Base-by-base conservation (phyloP, 53 echinoderm and acorn worm genomes). In the Astropecten irregularis region DNA sequence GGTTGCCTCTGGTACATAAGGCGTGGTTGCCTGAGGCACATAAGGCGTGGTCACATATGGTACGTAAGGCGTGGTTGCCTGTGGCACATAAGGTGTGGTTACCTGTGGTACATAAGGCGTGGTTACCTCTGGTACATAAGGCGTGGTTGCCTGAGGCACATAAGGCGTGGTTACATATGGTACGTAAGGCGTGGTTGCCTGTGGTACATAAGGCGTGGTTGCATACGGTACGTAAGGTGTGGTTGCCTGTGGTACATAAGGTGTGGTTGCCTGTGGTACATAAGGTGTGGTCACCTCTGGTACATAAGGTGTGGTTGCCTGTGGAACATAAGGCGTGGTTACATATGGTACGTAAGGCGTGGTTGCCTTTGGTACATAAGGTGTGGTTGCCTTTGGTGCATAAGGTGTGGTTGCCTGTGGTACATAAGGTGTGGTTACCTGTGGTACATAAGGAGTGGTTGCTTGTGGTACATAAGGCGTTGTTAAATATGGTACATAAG, bases 281-380 rank as follows among this genome's bases (percentile, higher is more conserved):
- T 58, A 58, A 8, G 58, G 58, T 21, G 58, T 25, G 3, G 58
- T 58, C 27, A 58, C 58, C 27, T 58, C 23, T 58, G 58, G 58
- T 26, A 58, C 23, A 58, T 69, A 69, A 11, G 44, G 69, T 26
- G 69, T 69, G 46, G 69, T 69, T 25, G 44, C 69, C 5, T 23
- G 11, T 28, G 69, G 69, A 9, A 47, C 21, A 69, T 69, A 27
- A 11, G 69, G 69, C 21, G 69, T 69, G 69, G 69, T 69, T 29
- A 69, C 46, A 15, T 9, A 10, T 25, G 69, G 69, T 13, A 48
- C 44, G 44, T 69, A 69, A 6, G 69, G 48, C 10, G 46, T 69
- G 23, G 69, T 69, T 16, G 23, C 69, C 3, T 10, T 29, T 2
- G 48, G 69, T 13, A 46, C 2, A 69, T 69, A 26, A 5, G 46